Evolutionary conservation across 2,888 invertebrate genomes (phyloP).

Genomic region (Stegophylla sp.): DNA sequence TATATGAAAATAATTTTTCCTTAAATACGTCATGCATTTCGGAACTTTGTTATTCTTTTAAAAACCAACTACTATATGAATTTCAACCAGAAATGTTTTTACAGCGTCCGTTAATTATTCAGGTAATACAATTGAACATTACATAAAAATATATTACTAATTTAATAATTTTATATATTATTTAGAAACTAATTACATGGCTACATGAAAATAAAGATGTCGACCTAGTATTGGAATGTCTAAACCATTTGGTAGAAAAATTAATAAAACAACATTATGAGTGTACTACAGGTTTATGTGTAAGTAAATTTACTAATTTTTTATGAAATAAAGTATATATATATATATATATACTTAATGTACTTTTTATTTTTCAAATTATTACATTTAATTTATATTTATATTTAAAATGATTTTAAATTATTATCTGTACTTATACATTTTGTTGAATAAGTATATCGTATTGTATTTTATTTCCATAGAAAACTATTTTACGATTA

Average conservation of each 20-base stretch:
- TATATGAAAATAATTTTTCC: constrained; percentile 17
- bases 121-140: constrained; percentile 7
- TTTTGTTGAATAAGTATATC: no score
- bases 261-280: constrained; percentile 40
- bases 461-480: no score
- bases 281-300: constrained; percentile 33
- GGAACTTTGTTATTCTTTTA: constrained; percentile 33
- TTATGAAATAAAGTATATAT: neutral
- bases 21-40: constrained; percentile 4
- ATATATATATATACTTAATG: neutral
- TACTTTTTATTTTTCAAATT: no score
- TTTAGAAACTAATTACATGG: constrained; percentile 47
- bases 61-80: constrained; percentile 15
- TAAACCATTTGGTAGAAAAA: constrained; percentile 34
- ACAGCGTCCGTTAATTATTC: constrained; percentile 40
- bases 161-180: neutral
- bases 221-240: constrained; percentile 35
- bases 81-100: constrained; percentile 52
- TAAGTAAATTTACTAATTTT: constrained; percentile 27
- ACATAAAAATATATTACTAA: neutral
- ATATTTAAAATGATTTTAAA: no score
- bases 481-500: no score
- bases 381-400: neutral
- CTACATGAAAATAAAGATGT: constrained; percentile 50
- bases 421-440: no score